A percentile compares a stretch with the other conserved stretches of the same genome.
Conservation (phyloP, 2,113 vertebrate species). For the Mugil cephalus region DNA sequence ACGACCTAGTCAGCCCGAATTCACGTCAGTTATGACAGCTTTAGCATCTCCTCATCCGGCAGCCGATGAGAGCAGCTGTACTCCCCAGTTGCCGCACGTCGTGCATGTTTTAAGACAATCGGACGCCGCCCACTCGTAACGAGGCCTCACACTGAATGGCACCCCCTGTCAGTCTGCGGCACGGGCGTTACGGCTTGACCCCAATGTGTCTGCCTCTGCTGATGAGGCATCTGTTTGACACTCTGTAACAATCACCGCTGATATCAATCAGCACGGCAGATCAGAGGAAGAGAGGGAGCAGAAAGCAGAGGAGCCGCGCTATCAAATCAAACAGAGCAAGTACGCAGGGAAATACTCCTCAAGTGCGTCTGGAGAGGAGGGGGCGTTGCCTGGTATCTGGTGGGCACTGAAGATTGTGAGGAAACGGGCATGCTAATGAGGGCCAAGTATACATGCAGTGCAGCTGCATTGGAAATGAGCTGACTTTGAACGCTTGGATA, state of each 20-base stretch:
- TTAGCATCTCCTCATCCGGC: background rate
- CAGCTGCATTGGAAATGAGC: conserved; percentile 65
- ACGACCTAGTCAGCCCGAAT: conserved; percentile 26
- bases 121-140: conserved; percentile 8
- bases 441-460: conserved; percentile 50
- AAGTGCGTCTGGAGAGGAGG: conserved; percentile 18
- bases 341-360: conserved; percentile 51
- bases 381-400: conserved; percentile 45
- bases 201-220: conserved; percentile 72
- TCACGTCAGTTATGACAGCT: background rate
- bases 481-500: conserved; percentile 51
- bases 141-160: conserved; percentile 20
- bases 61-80: conserved; percentile 21
- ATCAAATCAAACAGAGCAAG: conserved; percentile 66
- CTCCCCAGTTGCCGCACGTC: conserved; percentile 11
- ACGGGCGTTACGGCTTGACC: conserved; percentile 62
- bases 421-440: conserved; percentile 72
- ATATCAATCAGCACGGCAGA: conserved; percentile 74
- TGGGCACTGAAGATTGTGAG: conserved; percentile 57
- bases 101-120: conserved; percentile 51
- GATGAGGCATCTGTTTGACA: conserved; percentile 76
- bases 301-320: conserved; percentile 46
- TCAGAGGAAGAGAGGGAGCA: conserved; percentile 57
- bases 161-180: conserved; percentile 45
- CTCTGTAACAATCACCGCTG: conserved; percentile 65